Evolutionary conservation across 2,888 invertebrate species (phyloP), one percentile per base, ranked within the genome.

Genomic region (Drosophila nigricruria): DNA sequence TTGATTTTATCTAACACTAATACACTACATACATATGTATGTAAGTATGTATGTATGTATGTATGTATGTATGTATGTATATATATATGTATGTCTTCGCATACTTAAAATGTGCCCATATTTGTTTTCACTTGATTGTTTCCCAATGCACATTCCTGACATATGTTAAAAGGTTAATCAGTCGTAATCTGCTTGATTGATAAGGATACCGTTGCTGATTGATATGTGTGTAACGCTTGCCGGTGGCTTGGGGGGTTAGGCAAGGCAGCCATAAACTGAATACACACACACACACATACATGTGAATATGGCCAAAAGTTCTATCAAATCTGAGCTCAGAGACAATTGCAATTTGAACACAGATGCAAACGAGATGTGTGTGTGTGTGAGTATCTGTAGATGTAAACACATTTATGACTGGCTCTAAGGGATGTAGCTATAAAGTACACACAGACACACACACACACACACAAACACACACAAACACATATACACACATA

Each of bases 361-460:
- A 43, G 66, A 77, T 71, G 77, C 80, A 68, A 71, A 77, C 5
- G 30, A 30, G 30, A 43, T 59, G 60, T 57, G 49, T 59, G 42
- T 30, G 6, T 50, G 49, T 56, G 67, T 59, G 36, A 38, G 54
- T 61, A 54, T 49, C 49, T 66, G 60, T 61, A 59, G 69, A 78
- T 65, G 82, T 69, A 59, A 79, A 70, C 70, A 67, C 63, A 63
- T 77, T 77, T 73, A 53, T 52, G 64, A 47, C 38, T 38, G 53
- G 53, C 57, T 65, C 67, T 18, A 42, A 60, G 56, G 71, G 64
- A 78, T 71, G 74, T 63, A 65, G 60, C 61, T 60, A 59, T 34
- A 66, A 45, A 49, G 50, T 30, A 30, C 30, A 6, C 30, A 23
- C 5, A 30, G 30, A 62, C 56, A 58, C 42, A 52, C 30, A 66